A percentile compares a stretch with the other conserved stretches of the same genome.
Evolutionary conservation across 2,797 vertebrate species (phyloP).

Genomic region (Euphonia xanthogaster): DNA sequence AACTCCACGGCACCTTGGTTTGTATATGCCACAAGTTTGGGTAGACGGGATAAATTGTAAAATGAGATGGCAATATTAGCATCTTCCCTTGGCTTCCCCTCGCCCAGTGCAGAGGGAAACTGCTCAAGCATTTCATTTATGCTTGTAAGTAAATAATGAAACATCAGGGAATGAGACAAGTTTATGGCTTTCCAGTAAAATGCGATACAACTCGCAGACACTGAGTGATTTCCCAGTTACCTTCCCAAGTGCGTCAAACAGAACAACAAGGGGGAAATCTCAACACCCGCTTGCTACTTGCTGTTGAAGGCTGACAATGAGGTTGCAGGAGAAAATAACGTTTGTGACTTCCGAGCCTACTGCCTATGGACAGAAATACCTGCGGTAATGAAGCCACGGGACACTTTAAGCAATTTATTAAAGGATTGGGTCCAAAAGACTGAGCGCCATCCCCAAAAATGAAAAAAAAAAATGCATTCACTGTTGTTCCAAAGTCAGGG

Average conservation of each 20-base stretch:
- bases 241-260: background rate
- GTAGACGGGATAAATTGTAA: slow-evolving; percentile 17
- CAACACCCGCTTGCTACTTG: background rate
- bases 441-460: fast-evolving
- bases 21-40: background rate
- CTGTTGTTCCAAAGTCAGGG: background rate
- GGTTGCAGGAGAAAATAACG: background rate
- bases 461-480: fast-evolving
- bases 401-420: background rate
- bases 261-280: fast-evolving
- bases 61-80: slow-evolving; percentile 46
- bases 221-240: slow-evolving; percentile 64
- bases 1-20: background rate
- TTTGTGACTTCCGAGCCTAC: background rate
- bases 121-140: slow-evolving; percentile 54
- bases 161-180: slow-evolving; percentile 48
- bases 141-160: slow-evolving; percentile 41
- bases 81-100: slow-evolving; percentile 19
- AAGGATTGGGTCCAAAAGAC: background rate
- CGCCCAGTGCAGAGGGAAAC: background rate
- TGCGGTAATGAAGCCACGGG: background rate
- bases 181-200: slow-evolving; percentile 71
- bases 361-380: background rate
- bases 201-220: slow-evolving; percentile 54
- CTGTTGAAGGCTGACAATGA: background rate